phyloP scores from a whole-genome alignment of 2,888 invertebrate species.

The Athetis lepigone region DNA sequence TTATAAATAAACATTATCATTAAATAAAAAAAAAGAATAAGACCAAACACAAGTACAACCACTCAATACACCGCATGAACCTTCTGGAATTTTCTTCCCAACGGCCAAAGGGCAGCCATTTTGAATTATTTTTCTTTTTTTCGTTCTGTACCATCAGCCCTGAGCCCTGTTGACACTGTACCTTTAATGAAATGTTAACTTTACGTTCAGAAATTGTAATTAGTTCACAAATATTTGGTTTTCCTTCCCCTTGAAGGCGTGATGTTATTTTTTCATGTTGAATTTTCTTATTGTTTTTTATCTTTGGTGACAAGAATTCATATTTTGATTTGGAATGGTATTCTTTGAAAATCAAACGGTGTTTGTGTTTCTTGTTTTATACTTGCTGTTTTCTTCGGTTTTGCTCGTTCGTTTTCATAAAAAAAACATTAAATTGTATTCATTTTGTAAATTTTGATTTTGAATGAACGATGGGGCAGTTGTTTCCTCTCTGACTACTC shows the following conservation, averaged over 20 bases:
- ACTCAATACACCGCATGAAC: not conserved
- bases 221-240: slow-evolving; percentile 74
- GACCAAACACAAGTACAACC: too few species aligned
- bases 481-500: too few species aligned
- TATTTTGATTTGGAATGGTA: slow-evolving; percentile 17
- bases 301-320: slow-evolving; percentile 18
- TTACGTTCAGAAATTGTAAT: slow-evolving; percentile 74
- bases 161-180: slow-evolving; percentile 68
- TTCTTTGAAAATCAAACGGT: not conserved
- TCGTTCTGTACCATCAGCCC: slow-evolving; percentile 50
- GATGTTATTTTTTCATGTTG: slow-evolving; percentile 44
- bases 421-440: too few species aligned
- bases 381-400: too few species aligned
- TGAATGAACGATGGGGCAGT: too few species aligned
- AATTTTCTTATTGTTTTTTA: slow-evolving; percentile 43
- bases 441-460: too few species aligned
- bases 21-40: too few species aligned
- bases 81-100: slow-evolving; percentile 29
- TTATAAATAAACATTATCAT: too few species aligned
- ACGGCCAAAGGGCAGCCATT: slow-evolving; percentile 43
- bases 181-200: slow-evolving; percentile 78
- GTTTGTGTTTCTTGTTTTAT: not conserved
- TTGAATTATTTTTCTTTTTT: slow-evolving; percentile 59
- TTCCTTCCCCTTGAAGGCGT: slow-evolving; percentile 38
- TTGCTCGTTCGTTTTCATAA: too few species aligned